These are phyloP conservation scores for Rallus crepitans DNA, from an alignment of 2,797 vertebrate species.

Conservation along the genomic window DNA sequence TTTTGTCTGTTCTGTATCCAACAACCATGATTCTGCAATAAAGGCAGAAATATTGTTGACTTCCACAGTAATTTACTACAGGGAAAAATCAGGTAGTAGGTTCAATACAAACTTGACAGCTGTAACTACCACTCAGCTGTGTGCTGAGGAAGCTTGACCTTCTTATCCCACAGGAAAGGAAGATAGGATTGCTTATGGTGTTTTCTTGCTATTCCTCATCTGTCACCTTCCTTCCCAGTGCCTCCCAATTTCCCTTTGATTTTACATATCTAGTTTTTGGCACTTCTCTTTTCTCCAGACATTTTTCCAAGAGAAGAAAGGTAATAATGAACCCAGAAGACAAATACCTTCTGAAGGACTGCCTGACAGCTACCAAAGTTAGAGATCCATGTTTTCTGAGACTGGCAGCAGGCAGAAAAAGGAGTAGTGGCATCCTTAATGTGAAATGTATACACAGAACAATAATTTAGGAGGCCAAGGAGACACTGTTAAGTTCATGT, in stretches of 20 bases:
- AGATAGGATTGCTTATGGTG: not conserved
- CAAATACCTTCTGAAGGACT: not conserved
- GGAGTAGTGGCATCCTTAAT: not conserved
- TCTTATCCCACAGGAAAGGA: not conserved
- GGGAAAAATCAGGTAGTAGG: not conserved
- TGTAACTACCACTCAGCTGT: not conserved
- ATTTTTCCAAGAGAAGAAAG: not conserved
- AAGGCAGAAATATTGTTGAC: constrained; percentile 21
- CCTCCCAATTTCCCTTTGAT: not conserved
- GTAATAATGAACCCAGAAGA: not conserved
- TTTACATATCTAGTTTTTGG: not conserved
- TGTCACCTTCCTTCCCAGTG: not conserved
- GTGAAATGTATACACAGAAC: not conserved
- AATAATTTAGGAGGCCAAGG: not conserved
- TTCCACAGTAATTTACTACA: constrained; percentile 24
- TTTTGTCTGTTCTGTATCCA: not conserved
- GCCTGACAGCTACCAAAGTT: not conserved
- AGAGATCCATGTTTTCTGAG: not conserved
- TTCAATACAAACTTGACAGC: constrained; percentile 13
- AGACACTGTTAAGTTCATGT: not conserved
- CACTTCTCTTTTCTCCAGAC: not conserved
- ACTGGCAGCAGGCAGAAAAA: not conserved
- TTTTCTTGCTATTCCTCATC: not conserved
- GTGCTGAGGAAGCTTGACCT: not conserved
- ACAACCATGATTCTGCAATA: not conserved